Evolutionary conservation across 2,888 invertebrate species (phyloP), one percentile per base, ranked within the genome.

Genomic region (Ornithoptera alexandrae): DNA sequence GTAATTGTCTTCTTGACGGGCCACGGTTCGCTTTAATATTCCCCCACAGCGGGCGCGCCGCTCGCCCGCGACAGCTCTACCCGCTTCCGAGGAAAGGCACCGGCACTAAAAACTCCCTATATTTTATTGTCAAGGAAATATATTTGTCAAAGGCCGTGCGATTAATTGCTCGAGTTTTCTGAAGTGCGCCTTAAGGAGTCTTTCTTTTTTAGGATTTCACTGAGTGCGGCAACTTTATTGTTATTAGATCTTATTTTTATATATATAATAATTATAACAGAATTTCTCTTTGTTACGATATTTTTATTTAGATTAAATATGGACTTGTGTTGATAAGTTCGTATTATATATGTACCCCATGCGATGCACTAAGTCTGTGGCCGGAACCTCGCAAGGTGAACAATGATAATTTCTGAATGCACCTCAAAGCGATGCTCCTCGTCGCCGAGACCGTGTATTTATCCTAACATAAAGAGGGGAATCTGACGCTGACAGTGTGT

Each of bases 81-180:
- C 84, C 88, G 84, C 84, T 86, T 84, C 79, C 86, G 82, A 79
- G 84, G 78, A 80, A 81, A 79, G 80, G 78, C 79, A 81, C 74
- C 76, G 83, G 83, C 84, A 83, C 84, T 88, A 90, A 88, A 89
- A 90, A 89, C 86, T 85, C 83, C 78, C 81, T 86, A 86, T 89
- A 91, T 89, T 90, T 90, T 89, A 89, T 90, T 89, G 87, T 90
- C 85, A 86, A 86, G 84, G 85, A 89, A 89, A 89, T 88, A 85
- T 90, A 89, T 91, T 89, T 90, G 87, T 87, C 88, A 87, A 88
- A 89, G 85, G 81, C 82, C 79, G 80, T 84, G 83, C 85, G 82
- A 89, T 87, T 90, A 89, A 87, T 89, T 87, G 85, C 79, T 82
- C 77, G 82, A 84, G 80, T 88, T 85, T 82, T 82, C 79, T 84